These are phyloP conservation scores for Acleris laterana DNA, from an alignment of 2,888 invertebrate species.

Conservation along the genomic window DNA sequence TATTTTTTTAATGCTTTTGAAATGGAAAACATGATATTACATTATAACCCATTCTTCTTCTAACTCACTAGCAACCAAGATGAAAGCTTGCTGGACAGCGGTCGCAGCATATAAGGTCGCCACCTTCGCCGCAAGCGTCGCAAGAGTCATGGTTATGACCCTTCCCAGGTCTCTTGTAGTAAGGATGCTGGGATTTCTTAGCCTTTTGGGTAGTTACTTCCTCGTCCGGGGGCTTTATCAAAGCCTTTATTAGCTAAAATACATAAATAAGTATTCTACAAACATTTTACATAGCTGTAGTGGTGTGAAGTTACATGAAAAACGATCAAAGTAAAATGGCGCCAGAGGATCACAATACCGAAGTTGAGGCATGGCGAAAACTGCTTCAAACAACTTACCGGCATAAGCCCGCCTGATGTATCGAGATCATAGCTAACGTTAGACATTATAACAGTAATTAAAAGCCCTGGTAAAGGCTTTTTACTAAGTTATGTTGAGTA, in stretches of 20 bases:
- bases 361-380: slow-evolving; percentile 40
- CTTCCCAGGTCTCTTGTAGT: slow-evolving; percentile 93
- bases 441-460: slow-evolving; percentile 60
- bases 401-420: slow-evolving; percentile 93
- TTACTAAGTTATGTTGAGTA: slow-evolving; percentile 18
- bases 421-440: slow-evolving; percentile 90
- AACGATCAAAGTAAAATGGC: slow-evolving; percentile 53
- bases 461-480: slow-evolving; percentile 28
- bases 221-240: slow-evolving; percentile 94
- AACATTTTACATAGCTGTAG: slow-evolving; percentile 10
- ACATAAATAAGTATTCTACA: slow-evolving; percentile 39
- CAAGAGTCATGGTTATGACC: slow-evolving; percentile 97
- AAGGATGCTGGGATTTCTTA: slow-evolving; percentile 89
- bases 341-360: slow-evolving; percentile 47
- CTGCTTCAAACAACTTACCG: slow-evolving; percentile 86
- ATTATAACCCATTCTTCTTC: neutral
- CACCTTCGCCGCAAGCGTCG: slow-evolving; percentile 97
- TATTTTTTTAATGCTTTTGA: too few relatives aligned
- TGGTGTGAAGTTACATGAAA: slow-evolving; percentile 19
- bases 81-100: slow-evolving; percentile 98
- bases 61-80: slow-evolving; percentile 95
- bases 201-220: slow-evolving; percentile 86
- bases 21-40: neutral
- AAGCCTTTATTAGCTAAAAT: slow-evolving; percentile 92
- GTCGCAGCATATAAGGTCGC: slow-evolving; percentile 97